Base-by-base conservation (phyloP, 2,888 invertebrate genomes). In the Stegophylla sp. region DNA sequence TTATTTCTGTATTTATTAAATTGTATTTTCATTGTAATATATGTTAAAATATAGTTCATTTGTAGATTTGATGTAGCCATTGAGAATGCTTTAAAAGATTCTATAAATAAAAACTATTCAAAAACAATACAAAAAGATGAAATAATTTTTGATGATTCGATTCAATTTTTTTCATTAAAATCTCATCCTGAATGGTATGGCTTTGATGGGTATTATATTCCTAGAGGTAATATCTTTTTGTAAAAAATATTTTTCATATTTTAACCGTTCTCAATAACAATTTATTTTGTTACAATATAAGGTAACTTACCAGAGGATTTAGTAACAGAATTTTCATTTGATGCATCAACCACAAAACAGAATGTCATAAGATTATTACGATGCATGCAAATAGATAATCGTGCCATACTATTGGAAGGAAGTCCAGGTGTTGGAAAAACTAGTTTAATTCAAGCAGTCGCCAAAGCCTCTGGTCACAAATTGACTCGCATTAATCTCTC, bases 401-500 rank as follows among this genome's bases (percentile, higher is more conserved):
- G 97, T 86, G 96, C 98, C 0, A 91, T 99, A 82, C 89, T 99
- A 76, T 87, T 99, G 23, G 99, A 99, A 88, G 99, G 96, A 2
- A 95, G 96, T 84, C 99, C 99, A 3, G 99, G 99, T 2, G 98
- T 98, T 26, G 99, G 99, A 3, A 99, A 99, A 88, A 98, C 98
- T 0, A 97, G 97, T 84, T 89, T 98, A 79, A 94, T 99, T 1
- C 91, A 92, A 76, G 96, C 96, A 41, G 88, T 99, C 59, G 97
- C 98, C 0, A 92, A 91, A 85, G 91, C 91, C 12, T 91, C 96
- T 2, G 94, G 95, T 1, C 91, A 96, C 86, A 90, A 91, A 85
- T 90, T 98, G 48, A 92, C 96, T 17, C 90, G 99, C 66, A 96
- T 99, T 82, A 99, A 99, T 89, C 89, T 99, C 69, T 98, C 98